Evolutionary conservation across 2,888 invertebrate species (phyloP).

Genomic region (Nymphalis polychloros): DNA sequence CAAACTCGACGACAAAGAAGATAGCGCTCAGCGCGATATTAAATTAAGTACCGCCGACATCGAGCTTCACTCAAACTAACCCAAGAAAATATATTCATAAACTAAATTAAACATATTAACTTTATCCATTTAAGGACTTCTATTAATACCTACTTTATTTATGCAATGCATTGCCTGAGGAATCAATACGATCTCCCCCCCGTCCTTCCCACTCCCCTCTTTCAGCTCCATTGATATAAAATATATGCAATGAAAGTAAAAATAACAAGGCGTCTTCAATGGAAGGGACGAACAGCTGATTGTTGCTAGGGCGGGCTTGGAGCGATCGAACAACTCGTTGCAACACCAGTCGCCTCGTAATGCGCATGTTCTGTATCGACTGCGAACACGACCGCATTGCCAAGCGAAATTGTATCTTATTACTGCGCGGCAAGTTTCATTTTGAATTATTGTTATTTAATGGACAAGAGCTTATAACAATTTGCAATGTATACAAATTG

Average conservation of each 20-base stretch:
- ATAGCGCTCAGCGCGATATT: too few species aligned
- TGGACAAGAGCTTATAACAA: conserved; percentile 22
- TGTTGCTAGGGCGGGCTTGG: conserved; percentile 44
- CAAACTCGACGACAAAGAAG: too few species aligned
- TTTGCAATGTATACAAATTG: background rate
- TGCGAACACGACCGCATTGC: conserved; percentile 26
- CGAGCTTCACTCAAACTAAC: too few species aligned
- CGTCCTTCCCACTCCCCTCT: background rate
- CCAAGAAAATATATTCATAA: too few species aligned
- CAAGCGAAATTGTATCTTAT: conserved; percentile 23
- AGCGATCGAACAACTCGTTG: conserved; percentile 30
- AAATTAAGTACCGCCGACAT: too few species aligned
- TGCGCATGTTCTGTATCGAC: conserved; percentile 53
- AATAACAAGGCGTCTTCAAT: conserved; percentile 41
- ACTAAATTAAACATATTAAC: too few species aligned
- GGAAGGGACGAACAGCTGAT: conserved; percentile 45
- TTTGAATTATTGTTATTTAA: conserved; percentile 13
- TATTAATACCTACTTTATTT: background rate
- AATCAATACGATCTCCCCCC: conserved; percentile 19
- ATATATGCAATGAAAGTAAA: conserved; percentile 44
- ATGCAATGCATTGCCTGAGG: conserved; percentile 6
- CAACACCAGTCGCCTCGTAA: conserved; percentile 34
- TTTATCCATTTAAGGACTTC: too few species aligned
- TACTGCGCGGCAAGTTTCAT: background rate
- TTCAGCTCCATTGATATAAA: conserved; percentile 27